A percentile compares a stretch with the other conserved stretches of the same genome.
These are phyloP conservation scores for Neodiprion pinetum DNA, from an alignment of 1,140 invertebrate genomes.

Conservation along the genomic window DNA sequence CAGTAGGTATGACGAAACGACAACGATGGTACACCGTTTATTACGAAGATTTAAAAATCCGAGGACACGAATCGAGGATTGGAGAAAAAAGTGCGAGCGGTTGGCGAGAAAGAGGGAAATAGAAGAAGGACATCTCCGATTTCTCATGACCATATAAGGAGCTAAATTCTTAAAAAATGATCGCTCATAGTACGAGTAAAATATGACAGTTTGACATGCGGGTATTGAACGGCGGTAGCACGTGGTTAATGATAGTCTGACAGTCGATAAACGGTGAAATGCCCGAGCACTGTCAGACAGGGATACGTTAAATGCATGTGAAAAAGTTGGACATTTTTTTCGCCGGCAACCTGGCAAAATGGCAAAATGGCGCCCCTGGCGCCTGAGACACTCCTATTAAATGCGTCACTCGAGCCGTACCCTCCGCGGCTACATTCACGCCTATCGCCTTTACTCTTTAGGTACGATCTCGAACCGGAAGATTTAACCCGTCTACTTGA, in stretches of 20 bases:
- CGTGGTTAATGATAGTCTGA: not conserved
- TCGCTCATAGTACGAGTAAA: not conserved
- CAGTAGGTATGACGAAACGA: not conserved
- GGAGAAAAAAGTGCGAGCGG: conserved; percentile 20
- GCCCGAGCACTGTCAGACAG: not conserved
- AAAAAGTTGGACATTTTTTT: not conserved
- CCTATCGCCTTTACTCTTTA: no score
- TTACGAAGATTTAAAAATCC: no score
- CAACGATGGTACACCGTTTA: not conserved
- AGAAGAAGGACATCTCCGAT: conserved; percentile 31
- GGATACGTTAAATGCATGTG: not conserved
- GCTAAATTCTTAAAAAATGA: conserved; percentile 28
- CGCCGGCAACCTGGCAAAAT: conserved; percentile 13
- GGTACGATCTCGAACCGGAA: no score
- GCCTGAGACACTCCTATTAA: not conserved
- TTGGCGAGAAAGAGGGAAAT: conserved; percentile 5
- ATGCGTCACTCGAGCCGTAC: not conserved
- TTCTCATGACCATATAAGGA: conserved; percentile 41
- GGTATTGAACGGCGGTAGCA: not conserved
- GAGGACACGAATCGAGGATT: no score
- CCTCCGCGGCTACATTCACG: not conserved
- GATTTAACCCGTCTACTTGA: no score
- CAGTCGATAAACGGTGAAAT: not conserved
- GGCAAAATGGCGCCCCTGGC: conserved; percentile 10
- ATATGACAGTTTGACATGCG: not conserved